Conservation (phyloP, 2,888 invertebrate genomes). For the Scelioninae gen. 2 region DNA sequence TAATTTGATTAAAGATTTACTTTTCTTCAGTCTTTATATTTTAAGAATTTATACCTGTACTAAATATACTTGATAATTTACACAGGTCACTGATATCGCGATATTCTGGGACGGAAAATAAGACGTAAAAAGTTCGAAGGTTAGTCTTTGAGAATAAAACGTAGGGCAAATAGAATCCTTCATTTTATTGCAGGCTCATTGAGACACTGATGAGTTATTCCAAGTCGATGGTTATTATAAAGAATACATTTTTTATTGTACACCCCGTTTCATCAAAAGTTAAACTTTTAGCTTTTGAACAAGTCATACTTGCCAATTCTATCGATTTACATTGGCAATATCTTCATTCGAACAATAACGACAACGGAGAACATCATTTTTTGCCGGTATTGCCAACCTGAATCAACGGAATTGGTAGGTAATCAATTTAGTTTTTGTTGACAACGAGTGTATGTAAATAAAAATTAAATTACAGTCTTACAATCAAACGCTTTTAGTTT, state of each 20-base stretch:
- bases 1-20: slow-evolving; percentile 50
- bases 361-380: too few relatives aligned
- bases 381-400: too few relatives aligned
- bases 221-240: not conserved
- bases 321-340: too few relatives aligned
- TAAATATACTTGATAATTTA: slow-evolving; percentile 48
- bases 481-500: not conserved
- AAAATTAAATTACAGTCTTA: not conserved
- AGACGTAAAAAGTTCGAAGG: slow-evolving; percentile 27
- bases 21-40: slow-evolving; percentile 53
- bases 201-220: slow-evolving; percentile 22
- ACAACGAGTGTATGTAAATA: too few relatives aligned
- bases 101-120: slow-evolving; percentile 52
- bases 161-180: slow-evolving; percentile 21
- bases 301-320: too few relatives aligned
- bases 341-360: too few relatives aligned
- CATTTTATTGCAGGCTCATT: slow-evolving; percentile 14
- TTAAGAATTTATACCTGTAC: slow-evolving; percentile 38
- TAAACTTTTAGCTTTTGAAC: too few relatives aligned
- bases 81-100: slow-evolving; percentile 43
- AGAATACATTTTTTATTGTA: slow-evolving; percentile 11
- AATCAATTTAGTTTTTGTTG: too few relatives aligned
- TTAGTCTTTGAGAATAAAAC: slow-evolving; percentile 29
- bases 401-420: too few relatives aligned
- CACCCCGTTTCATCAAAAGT: not conserved